Evolutionary conservation across 2,888 invertebrate genomes (phyloP).

Genomic region (Hybos culiciformis): DNA sequence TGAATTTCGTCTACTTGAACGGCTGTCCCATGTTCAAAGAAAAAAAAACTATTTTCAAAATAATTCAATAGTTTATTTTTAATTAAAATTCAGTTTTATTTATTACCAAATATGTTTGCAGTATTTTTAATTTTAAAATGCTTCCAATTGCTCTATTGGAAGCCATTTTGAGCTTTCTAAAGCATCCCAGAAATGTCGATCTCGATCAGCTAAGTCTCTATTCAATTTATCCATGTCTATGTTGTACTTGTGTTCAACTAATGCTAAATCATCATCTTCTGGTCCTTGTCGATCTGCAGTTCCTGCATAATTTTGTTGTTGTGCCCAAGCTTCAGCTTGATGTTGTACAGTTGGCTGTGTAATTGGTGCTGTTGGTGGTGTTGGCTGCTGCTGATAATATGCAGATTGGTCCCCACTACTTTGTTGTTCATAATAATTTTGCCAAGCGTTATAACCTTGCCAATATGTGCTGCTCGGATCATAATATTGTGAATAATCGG

Average conservation of each 20-base stretch:
- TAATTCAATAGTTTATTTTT: no score
- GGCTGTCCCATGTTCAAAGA: no score
- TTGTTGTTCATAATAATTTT: slow-evolving; percentile 50
- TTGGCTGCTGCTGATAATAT: slow-evolving; percentile 34
- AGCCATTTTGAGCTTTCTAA: slow-evolving; percentile 74
- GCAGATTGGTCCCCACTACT: slow-evolving; percentile 24
- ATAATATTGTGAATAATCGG: slow-evolving; percentile 63
- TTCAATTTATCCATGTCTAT: slow-evolving; percentile 65
- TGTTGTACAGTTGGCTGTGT: slow-evolving; percentile 32
- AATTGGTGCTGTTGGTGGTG: slow-evolving; percentile 30
- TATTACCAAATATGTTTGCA: neutral
- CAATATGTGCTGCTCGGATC: slow-evolving; percentile 72
- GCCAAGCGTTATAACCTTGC: slow-evolving; percentile 78
- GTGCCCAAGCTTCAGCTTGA: slow-evolving; percentile 38
- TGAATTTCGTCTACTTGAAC: no score
- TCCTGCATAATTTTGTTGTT: slow-evolving; percentile 31
- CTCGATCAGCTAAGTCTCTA: slow-evolving; percentile 59
- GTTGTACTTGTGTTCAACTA: slow-evolving; percentile 65
- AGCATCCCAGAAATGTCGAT: slow-evolving; percentile 66
- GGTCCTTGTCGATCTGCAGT: slow-evolving; percentile 27
- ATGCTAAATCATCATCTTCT: slow-evolving; percentile 52
- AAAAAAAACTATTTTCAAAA: no score
- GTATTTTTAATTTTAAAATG: slow-evolving; percentile 35
- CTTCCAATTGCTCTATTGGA: slow-evolving; percentile 60
- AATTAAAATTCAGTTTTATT: no score